A percentile compares a stretch with the other conserved stretches of the same genome.
These are phyloP conservation scores for Hyposoter dolosus DNA, from an alignment of 2,888 invertebrate species.

Conservation along the genomic window DNA sequence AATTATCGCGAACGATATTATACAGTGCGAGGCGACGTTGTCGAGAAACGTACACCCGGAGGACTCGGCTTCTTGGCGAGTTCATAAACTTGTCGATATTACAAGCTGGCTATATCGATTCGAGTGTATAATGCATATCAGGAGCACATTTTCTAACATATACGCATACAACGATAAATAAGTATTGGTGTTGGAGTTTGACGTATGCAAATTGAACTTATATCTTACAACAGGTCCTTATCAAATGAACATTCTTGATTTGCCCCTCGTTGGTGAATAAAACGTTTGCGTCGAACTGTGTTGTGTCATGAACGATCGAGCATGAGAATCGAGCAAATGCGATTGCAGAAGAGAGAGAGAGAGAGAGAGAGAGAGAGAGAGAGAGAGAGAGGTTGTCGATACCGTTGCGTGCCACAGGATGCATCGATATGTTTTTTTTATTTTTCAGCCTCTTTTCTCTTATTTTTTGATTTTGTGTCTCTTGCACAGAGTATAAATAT, in stretches of 20 bases:
- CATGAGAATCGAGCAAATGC: slow-evolving; percentile 66
- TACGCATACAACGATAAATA: slow-evolving; percentile 8
- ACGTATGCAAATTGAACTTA: slow-evolving; percentile 73
- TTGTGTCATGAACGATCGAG: slow-evolving; percentile 72
- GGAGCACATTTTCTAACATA: slow-evolving; percentile 42
- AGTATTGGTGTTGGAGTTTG: slow-evolving; percentile 68
- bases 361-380: not conserved
- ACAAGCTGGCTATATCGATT: slow-evolving; percentile 68
- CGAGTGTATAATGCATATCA: slow-evolving; percentile 58
- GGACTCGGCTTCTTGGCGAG: slow-evolving; percentile 59
- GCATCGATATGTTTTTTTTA: slow-evolving; percentile 48
- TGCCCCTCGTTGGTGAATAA: slow-evolving; percentile 65
- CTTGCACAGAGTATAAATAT: slow-evolving; percentile 28
- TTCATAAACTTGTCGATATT: slow-evolving; percentile 74
- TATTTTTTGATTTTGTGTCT: not conserved
- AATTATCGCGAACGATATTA: slow-evolving; percentile 56
- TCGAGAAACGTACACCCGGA: slow-evolving; percentile 60
- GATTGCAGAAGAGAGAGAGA: not conserved
- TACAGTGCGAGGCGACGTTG: slow-evolving; percentile 31
- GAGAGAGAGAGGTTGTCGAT: slow-evolving; percentile 40
- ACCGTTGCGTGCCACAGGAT: slow-evolving; percentile 68
- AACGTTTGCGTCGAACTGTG: slow-evolving; percentile 66
- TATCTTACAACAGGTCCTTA: slow-evolving; percentile 72
- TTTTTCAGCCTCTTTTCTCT: not conserved
- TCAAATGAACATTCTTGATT: slow-evolving; percentile 72